Base-by-base conservation (phyloP, 1,140 invertebrate species). In the Cyrtorhinus lividipennis region DNA sequence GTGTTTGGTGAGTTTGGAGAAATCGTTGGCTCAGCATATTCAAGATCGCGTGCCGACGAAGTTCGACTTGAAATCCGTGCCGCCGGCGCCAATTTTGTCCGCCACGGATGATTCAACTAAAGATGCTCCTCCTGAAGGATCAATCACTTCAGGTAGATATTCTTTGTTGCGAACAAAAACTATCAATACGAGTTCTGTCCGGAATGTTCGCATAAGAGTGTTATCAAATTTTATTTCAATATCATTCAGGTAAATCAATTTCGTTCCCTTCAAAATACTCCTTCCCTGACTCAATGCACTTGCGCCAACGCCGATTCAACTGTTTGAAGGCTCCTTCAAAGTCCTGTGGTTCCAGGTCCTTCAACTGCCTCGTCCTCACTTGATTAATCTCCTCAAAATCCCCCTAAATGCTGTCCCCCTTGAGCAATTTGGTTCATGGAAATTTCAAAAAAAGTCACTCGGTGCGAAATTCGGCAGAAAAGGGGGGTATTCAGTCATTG, bases 31-130 rank as follows among this genome's bases (percentile, higher is more conserved):
- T 27, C 84, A 89, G 67, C 97, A 98, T 71, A 79, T 89, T n/a
- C 77, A 82, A 56, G 81, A 82, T 1, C 76, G 85, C 1, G 81
- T 85, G 46, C 80, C 85, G 22, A 77, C 78, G 22, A 78, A 86
- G 3, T 99, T 99, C 75, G 94, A 99, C 73, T 82, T 98, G 27
- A 88, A 85, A 69, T 77, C 84, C 24, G 88, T 96, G 3, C 92
- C 93, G 18, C 77, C 90, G 2, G 84, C 84, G 1, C 69, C 74
- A 65, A 76, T 78, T 56, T 74, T 75, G 57, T 73, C 77, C 18
- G 72, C 73, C 20, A 77, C 78, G 22, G 78, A 79, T 58, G 75
- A 76, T 64, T 68, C 76, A 23, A 18, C 65, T 24, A 53, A 53
- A 53, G 48, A 53, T 5, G 68, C 76, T 30, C 26, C 61, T 20